These are phyloP conservation scores for Sitta europaea DNA, from an alignment of 2,113 vertebrate genomes.

Conservation along the genomic window DNA sequence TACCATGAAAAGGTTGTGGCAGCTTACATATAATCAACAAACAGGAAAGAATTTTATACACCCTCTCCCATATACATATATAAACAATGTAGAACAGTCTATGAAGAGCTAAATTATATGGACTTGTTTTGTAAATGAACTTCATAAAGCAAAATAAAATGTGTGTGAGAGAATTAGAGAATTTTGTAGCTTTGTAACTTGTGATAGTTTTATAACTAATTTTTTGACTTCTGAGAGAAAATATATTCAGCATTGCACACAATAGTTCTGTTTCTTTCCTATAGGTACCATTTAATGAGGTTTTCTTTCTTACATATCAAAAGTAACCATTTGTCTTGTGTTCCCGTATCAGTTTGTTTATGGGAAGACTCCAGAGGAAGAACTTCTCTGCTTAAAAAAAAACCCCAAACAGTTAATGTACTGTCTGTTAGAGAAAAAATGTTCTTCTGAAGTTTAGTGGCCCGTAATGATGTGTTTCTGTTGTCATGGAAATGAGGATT, in stretches of 20 bases:
- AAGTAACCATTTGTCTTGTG: neutral
- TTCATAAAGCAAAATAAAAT: neutral
- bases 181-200: neutral
- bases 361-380: neutral
- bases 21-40: neutral
- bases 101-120: neutral
- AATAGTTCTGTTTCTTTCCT: neutral
- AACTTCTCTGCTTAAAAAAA: neutral
- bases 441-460: conserved; percentile 35
- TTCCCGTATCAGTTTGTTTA: neutral
- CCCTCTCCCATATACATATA: rapidly evolving
- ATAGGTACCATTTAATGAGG: neutral
- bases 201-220: neutral
- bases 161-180: neutral
- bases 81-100: neutral
- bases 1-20: neutral
- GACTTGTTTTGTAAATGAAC: neutral
- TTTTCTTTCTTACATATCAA: neutral
- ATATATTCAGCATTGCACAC: neutral
- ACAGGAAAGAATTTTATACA: neutral
- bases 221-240: neutral
- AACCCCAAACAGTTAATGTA: neutral
- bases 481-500: conserved; percentile 75
- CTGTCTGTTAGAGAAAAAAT: neutral
- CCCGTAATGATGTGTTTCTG: conserved; percentile 63